A percentile compares a stretch with the other conserved stretches of the same genome.
These are phyloP conservation scores for Gastrophysa polygoni DNA, from an alignment of 2,888 invertebrate genomes.

Conservation along the genomic window DNA sequence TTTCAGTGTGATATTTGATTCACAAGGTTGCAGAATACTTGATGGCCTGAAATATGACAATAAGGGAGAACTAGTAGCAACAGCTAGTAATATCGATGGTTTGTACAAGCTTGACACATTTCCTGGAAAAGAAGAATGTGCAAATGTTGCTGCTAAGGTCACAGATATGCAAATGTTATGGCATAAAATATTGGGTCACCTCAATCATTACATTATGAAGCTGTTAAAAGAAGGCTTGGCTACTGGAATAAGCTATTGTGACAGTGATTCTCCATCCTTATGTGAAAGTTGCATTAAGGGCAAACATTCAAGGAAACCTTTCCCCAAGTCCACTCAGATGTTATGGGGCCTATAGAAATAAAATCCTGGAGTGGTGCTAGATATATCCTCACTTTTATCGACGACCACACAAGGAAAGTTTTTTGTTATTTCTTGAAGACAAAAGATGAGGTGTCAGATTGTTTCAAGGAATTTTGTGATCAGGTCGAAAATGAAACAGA, in stretches of 20 bases:
- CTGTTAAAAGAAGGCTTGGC: slow-evolving; percentile 32
- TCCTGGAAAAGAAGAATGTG: slow-evolving; percentile 5
- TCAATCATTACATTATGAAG: slow-evolving; percentile 31
- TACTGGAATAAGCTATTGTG: slow-evolving; percentile 23
- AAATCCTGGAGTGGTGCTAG: slow-evolving; percentile 23
- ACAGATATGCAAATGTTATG: slow-evolving; percentile 22
- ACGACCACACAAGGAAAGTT: slow-evolving; percentile 27
- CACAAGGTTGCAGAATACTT: too few species aligned
- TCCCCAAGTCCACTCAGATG: slow-evolving; percentile 40
- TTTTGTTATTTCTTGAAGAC: slow-evolving; percentile 29
- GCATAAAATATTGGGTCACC: slow-evolving; percentile 27
- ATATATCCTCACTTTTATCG: slow-evolving; percentile 26
- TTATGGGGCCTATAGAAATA: slow-evolving; percentile 28
- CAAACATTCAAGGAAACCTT: slow-evolving; percentile 37
- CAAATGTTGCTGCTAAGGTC: slow-evolving; percentile 18
- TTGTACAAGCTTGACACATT: too few species aligned
- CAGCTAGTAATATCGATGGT: too few species aligned
- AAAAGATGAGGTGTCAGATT: slow-evolving; percentile 22
- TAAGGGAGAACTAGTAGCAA: too few species aligned
- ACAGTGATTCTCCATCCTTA: background rate
- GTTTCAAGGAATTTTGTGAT: slow-evolving; percentile 27
- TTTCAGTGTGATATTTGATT: too few species aligned
- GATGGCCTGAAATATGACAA: too few species aligned
- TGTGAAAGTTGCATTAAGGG: slow-evolving; percentile 33
- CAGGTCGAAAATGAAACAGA: slow-evolving; percentile 31